A percentile compares a stretch with the other conserved stretches of the same genome.
Evolutionary conservation across 2,113 vertebrate genomes (phyloP).

Genomic region (Leptobrachium ailaonicum): DNA sequence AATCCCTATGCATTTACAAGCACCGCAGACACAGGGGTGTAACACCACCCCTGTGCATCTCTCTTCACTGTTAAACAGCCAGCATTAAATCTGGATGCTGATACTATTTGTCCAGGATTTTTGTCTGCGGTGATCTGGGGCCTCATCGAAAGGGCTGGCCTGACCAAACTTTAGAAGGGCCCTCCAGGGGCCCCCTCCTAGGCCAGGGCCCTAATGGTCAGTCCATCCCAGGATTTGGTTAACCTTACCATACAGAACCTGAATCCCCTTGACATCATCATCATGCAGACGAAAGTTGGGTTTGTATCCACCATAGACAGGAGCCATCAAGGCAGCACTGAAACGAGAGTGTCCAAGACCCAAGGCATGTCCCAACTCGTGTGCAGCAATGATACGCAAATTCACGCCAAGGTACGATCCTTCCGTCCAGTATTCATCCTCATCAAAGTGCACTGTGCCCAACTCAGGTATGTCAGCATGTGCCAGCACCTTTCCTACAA

Average conservation of each 20-base stretch:
- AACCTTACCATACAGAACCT: conserved; percentile 78
- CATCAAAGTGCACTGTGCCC: conserved; percentile 80
- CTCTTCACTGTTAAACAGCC: no score
- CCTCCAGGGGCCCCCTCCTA: no score
- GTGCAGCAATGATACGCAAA: conserved; percentile 80
- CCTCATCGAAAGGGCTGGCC: no score
- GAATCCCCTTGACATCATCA: conserved; percentile 80
- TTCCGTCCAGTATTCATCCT: conserved; percentile 81
- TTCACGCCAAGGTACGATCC: conserved; percentile 70
- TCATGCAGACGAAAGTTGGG: conserved; percentile 73
- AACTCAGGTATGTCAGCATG: conserved; percentile 80
- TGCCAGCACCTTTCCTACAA: conserved; percentile 76
- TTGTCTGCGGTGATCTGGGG: no score
- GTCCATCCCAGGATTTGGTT: no score
- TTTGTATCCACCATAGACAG: conserved; percentile 76
- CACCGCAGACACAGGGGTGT: no score
- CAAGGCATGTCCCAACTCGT: conserved; percentile 83
- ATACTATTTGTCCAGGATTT: no score
- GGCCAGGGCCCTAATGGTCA: no score
- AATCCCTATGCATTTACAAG: no score
- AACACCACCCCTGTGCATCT: no score
- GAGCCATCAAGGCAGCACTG: conserved; percentile 75
- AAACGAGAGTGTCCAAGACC: conserved; percentile 82
- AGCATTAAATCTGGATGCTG: no score
- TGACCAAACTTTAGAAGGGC: no score